These are phyloP conservation scores for Rhabdomys pumilio DNA, from an alignment of 2,797 vertebrate species.

Conservation along the genomic window DNA sequence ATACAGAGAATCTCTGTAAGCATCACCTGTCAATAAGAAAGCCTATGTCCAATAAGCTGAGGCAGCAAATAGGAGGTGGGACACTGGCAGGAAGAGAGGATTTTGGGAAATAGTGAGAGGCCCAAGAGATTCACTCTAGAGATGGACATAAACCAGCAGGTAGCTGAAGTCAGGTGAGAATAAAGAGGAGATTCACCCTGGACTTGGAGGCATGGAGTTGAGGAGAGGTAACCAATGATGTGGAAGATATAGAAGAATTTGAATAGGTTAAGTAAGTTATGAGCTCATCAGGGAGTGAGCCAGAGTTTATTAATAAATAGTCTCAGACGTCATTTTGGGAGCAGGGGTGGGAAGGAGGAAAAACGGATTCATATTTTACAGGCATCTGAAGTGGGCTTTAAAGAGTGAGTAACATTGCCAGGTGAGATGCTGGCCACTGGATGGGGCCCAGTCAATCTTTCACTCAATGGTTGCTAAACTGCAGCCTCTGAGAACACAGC, in stretches of 20 bases:
- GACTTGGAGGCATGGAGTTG: background rate
- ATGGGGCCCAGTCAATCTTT: background rate
- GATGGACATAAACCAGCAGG: background rate
- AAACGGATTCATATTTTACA: background rate
- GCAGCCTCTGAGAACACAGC: background rate
- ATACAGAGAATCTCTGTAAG: background rate
- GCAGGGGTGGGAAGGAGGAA: background rate
- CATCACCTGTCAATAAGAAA: background rate
- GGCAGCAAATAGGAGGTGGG: background rate
- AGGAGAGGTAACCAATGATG: background rate
- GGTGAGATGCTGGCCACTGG: background rate
- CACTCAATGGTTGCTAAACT: background rate
- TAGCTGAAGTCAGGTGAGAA: background rate
- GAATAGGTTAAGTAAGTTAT: background rate
- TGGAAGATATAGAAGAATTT: background rate
- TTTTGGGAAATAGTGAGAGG: background rate
- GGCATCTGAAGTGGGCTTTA: background rate
- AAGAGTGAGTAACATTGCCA: background rate
- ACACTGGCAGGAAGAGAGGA: background rate
- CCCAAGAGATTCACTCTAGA: background rate
- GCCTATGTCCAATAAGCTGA: background rate
- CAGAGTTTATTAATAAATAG: background rate
- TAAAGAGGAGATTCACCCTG: background rate
- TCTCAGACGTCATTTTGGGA: background rate
- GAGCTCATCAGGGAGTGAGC: background rate